Evolutionary conservation across 1,140 invertebrate genomes (phyloP).

Genomic region (Calephelis virginiensis): DNA sequence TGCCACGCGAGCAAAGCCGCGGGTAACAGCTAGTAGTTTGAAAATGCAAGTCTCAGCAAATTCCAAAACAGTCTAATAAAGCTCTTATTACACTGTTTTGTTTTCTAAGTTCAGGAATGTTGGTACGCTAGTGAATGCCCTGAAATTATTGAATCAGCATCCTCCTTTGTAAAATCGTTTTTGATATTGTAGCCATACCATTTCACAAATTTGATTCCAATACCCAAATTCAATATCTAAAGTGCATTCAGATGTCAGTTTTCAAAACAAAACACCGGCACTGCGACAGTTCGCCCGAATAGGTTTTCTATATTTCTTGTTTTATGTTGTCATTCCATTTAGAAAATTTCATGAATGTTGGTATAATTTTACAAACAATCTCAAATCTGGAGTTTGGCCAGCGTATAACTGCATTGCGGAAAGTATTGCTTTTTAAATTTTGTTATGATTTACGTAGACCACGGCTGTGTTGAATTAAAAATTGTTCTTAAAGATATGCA

Average conservation of each 20-base stretch:
- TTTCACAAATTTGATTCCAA: slow-evolving; percentile 14
- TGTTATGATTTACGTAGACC: slow-evolving; percentile 12
- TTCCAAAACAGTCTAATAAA: too few relatives aligned
- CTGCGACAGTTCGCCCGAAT: slow-evolving; percentile 34
- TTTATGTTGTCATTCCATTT: slow-evolving; percentile 30
- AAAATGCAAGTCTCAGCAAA: too few relatives aligned
- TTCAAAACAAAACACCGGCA: slow-evolving; percentile 28
- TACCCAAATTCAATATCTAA: slow-evolving; percentile 17
- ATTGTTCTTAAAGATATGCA: too few relatives aligned
- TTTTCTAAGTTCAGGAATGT: too few relatives aligned
- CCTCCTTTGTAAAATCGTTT: too few relatives aligned
- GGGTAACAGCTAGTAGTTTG: too few relatives aligned
- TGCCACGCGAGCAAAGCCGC: too few relatives aligned
- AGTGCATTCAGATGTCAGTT: slow-evolving; percentile 17
- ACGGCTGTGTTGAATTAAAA: too few relatives aligned
- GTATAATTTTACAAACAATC: slow-evolving; percentile 70
- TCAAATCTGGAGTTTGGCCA: slow-evolving; percentile 65
- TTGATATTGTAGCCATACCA: not conserved
- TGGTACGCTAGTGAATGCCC: too few relatives aligned
- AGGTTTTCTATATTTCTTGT: slow-evolving; percentile 30
- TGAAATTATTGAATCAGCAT: too few relatives aligned
- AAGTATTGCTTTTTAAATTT: slow-evolving; percentile 36
- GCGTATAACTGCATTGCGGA: slow-evolving; percentile 61
- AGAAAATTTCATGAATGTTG: slow-evolving; percentile 52
- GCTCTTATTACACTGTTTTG: too few relatives aligned